Conservation (phyloP, 2,888 invertebrate species). For the Ctena decussata region DNA sequence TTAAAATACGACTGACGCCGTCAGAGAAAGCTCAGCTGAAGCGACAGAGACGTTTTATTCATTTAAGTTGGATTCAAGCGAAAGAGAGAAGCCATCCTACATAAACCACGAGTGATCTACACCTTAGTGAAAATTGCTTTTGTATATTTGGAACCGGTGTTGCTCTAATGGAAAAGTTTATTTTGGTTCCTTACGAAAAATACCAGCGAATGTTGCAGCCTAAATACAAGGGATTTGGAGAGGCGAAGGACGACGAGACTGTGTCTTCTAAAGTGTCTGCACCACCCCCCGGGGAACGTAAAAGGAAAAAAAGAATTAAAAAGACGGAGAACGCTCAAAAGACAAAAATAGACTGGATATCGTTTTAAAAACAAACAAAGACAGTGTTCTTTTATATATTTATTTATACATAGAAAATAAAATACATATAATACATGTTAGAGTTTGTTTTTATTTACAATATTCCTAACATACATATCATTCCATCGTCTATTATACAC, state of each 20-base stretch:
- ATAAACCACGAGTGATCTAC: neutral
- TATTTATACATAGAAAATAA: constrained; percentile 1
- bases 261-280: neutral
- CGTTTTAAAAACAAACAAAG: neutral
- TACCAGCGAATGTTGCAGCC: constrained; percentile 17
- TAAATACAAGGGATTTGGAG: neutral
- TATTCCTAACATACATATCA: neutral
- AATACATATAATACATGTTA: neutral
- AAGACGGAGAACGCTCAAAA: no score
- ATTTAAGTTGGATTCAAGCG: neutral
- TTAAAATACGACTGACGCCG: neutral
- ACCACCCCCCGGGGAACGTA: constrained; percentile 19
- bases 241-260: neutral
- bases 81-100: neutral
- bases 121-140: neutral
- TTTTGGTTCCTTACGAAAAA: constrained; percentile 32
- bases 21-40: neutral
- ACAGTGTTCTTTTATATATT: neutral
- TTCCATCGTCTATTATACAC: no score
- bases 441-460: constrained; percentile 16
- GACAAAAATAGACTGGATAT: neutral
- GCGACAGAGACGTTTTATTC: neutral
- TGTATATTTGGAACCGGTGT: neutral
- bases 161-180: constrained; percentile 30
- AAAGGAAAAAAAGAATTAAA: neutral